phyloP scores from a whole-genome alignment of 2,113 vertebrate species.

The Lethenteron camtschaticum region DNA sequence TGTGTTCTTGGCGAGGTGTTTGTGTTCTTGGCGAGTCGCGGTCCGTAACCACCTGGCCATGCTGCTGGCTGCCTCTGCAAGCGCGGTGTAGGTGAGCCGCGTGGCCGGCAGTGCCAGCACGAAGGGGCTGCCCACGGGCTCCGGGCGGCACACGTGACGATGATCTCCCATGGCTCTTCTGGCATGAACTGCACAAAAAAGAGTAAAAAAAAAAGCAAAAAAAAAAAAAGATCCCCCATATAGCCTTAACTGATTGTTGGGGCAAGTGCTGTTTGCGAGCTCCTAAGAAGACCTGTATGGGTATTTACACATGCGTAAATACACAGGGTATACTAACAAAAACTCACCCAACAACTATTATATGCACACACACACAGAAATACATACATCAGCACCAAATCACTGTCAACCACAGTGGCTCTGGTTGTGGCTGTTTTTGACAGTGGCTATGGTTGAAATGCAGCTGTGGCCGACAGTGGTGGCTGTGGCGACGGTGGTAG shows the following conservation, averaged over 20 bases:
- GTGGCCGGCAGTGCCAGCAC: conserved; percentile 70
- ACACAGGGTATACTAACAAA: not conserved
- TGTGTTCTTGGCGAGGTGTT: no score
- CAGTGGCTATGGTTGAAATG: no score
- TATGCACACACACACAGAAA: no score
- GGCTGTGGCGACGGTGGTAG: no score
- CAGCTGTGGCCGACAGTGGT: no score
- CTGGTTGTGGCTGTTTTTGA: no score
- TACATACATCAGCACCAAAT: no score
- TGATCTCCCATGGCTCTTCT: conserved; percentile 87
- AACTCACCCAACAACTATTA: not conserved
- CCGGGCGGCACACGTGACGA: conserved; percentile 53
- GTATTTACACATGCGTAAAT: no score
- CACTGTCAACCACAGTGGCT: no score
- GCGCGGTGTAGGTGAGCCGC: conserved; percentile 53
- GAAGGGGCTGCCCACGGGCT: conserved; percentile 81
- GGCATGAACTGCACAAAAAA: conserved; percentile 37
- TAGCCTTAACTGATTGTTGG: not conserved
- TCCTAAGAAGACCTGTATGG: no score
- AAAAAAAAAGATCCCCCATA: not conserved
- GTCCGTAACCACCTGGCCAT: not conserved
- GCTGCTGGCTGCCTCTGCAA: conserved; percentile 27
- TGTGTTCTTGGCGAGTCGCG: no score
- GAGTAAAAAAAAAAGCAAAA: not conserved
- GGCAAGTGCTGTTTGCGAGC: no score